A percentile compares a stretch with the other conserved stretches of the same genome.
These are phyloP conservation scores for Macaria liturata DNA, from an alignment of 2,888 invertebrate genomes.

Conservation along the genomic window DNA sequence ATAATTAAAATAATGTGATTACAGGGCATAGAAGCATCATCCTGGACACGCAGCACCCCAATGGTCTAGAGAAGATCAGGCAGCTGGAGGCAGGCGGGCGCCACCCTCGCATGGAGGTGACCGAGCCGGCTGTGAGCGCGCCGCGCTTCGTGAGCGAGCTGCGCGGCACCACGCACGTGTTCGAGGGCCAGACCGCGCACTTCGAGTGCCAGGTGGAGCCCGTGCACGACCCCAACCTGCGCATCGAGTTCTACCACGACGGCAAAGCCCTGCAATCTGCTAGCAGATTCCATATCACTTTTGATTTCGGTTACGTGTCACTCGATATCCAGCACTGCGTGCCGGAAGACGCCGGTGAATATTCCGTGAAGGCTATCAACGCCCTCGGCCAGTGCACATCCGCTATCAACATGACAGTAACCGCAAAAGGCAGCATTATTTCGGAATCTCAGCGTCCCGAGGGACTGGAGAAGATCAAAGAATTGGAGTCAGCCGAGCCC, in stretches of 20 bases:
- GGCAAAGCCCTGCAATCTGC: slow-evolving; percentile 96
- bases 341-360: slow-evolving; percentile 97
- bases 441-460: slow-evolving; percentile 97
- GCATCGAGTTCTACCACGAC: slow-evolving; percentile 96
- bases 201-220: slow-evolving; percentile 97
- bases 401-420: slow-evolving; percentile 91
- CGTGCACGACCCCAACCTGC: slow-evolving; percentile 93
- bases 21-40: slow-evolving; percentile 92
- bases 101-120: slow-evolving; percentile 90
- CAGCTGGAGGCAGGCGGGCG: slow-evolving; percentile 95
- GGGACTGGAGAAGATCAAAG: slow-evolving; percentile 95
- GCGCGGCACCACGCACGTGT: slow-evolving; percentile 92
- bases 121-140: slow-evolving; percentile 90
- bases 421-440: slow-evolving; percentile 92
- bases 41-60: slow-evolving; percentile 95
- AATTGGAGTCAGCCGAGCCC: slow-evolving; percentile 91
- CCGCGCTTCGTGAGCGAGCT: slow-evolving; percentile 94
- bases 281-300: slow-evolving; percentile 95
- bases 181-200: slow-evolving; percentile 96
- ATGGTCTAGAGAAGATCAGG: slow-evolving; percentile 94
- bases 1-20: slow-evolving; percentile 24
- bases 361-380: slow-evolving; percentile 96
- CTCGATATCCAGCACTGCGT: slow-evolving; percentile 97
- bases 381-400: slow-evolving; percentile 95
- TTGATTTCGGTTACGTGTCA: slow-evolving; percentile 98